Evolutionary conservation across 2,888 invertebrate species (phyloP), one percentile per base, ranked within the genome.

Genomic region (Diarsia mendica): DNA sequence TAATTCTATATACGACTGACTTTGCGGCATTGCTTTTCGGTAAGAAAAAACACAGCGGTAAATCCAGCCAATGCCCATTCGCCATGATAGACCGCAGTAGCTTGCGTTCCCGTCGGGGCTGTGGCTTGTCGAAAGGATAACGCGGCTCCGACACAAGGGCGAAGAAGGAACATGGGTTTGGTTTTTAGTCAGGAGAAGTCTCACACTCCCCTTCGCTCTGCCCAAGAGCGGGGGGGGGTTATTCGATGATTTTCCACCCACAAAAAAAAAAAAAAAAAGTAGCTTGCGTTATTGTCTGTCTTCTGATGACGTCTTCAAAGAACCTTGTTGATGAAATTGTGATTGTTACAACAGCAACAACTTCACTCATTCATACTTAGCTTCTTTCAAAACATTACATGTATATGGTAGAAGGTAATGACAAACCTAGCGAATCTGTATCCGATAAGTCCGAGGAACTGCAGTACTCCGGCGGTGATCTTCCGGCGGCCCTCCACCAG

Each of bases 391-490:
- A 53, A 53, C 0, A 23, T 11, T 13, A 23, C 11, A 23, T 10
- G n/a, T 51, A 20, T 2, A 51, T 51, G 10, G 20, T 53, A n/a
- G 53, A 53, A 5, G 4, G 11, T 23, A 53, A 23, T 53, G 23
- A 53, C 53, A 13, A n/a, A 53, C 98, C 98, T 97, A 82, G 98
- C 97, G 91, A 98, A 98, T 91, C 98, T 97, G 91, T 98, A 98
- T 28, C 97, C 97, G 60, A 98, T 97, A 60, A 98, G 96, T 13
- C 98, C 98, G 1, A 98, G 91, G 92, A 98, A 98, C 93, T 98
- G 98, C 18, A 97, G 93, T 0, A 97, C 89, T 11, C 98, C 98
- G 0, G 97, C 96, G 20, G 97, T 96, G 81, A 98, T 91, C 87
- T 97, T 97, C 78, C 96, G 97, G n/a, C 94, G 95, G 0, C 97